phyloP scores from a whole-genome alignment of 2,888 invertebrate species.

The Cacoxenus indagator region DNA sequence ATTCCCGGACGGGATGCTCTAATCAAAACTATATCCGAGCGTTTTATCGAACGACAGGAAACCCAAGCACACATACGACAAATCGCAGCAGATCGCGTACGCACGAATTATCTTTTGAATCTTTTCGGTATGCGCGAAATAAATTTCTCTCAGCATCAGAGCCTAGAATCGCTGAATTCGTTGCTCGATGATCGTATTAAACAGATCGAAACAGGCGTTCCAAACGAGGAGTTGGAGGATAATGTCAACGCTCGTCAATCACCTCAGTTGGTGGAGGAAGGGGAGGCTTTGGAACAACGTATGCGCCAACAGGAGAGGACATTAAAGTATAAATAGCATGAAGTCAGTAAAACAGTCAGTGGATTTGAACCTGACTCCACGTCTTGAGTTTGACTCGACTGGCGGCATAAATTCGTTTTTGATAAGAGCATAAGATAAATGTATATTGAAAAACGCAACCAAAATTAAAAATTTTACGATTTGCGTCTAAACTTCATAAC shows the following conservation, averaged over 20 bases:
- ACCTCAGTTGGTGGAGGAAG: background rate
- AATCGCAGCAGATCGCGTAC: constrained; percentile 50
- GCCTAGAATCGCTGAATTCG: constrained; percentile 19
- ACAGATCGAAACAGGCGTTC: constrained; percentile 16
- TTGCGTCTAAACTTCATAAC: too few relatives aligned
- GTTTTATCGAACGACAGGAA: constrained; percentile 35
- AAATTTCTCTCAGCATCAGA: constrained; percentile 39
- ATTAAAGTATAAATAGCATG: background rate
- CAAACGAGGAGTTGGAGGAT: background rate
- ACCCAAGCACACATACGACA: constrained; percentile 32
- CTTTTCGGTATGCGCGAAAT: constrained; percentile 47
- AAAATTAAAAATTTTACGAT: too few relatives aligned
- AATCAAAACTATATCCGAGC: background rate
- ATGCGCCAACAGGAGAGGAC: background rate
- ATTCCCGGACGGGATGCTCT: background rate
- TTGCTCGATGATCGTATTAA: constrained; percentile 43
- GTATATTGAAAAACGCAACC: too few relatives aligned
- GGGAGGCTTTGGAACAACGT: background rate
- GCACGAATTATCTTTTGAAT: constrained; percentile 47
- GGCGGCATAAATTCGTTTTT: too few relatives aligned
- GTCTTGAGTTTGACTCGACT: too few relatives aligned
- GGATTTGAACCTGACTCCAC: too few relatives aligned
- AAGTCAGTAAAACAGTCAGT: too few relatives aligned
- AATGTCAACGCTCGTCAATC: background rate
- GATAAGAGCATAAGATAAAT: too few relatives aligned